A percentile compares a stretch with the other conserved stretches of the same genome.
Conservation (phyloP, 1,140 invertebrate genomes). For the Samia ricini region DNA sequence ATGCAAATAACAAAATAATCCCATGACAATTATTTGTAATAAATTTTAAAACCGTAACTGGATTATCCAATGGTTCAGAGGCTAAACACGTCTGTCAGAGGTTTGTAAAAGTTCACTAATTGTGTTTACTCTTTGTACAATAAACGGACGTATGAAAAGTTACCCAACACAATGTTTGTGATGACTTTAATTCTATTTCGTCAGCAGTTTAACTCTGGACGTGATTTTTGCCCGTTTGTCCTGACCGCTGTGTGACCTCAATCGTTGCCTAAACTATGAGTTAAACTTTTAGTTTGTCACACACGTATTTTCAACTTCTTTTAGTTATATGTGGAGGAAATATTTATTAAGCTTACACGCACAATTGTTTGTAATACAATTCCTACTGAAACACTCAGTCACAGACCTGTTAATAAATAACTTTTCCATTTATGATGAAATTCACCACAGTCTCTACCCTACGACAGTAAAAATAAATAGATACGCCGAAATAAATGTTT, state of each 20-base stretch:
- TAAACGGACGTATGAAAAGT: constrained; percentile 2
- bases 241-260: background rate
- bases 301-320: too few relatives aligned
- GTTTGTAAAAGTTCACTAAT: background rate
- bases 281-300: too few relatives aligned
- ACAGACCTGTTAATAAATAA: too few relatives aligned
- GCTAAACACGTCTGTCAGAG: background rate
- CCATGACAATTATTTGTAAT: background rate
- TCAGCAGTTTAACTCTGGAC: background rate
- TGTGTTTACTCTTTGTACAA: background rate
- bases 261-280: too few relatives aligned
- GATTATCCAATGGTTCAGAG: background rate
- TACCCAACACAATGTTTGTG: background rate
- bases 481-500: too few relatives aligned
- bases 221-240: background rate
- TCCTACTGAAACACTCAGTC: too few relatives aligned
- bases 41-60: background rate
- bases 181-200: constrained; percentile 4
- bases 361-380: too few relatives aligned
- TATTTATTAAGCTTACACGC: too few relatives aligned
- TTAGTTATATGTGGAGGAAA: too few relatives aligned
- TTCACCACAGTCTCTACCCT: too few relatives aligned
- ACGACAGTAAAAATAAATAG: too few relatives aligned
- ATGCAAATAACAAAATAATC: background rate
- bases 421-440: too few relatives aligned